Conservation (phyloP, 1,140 invertebrate species). For the Bombus waltoni region DNA sequence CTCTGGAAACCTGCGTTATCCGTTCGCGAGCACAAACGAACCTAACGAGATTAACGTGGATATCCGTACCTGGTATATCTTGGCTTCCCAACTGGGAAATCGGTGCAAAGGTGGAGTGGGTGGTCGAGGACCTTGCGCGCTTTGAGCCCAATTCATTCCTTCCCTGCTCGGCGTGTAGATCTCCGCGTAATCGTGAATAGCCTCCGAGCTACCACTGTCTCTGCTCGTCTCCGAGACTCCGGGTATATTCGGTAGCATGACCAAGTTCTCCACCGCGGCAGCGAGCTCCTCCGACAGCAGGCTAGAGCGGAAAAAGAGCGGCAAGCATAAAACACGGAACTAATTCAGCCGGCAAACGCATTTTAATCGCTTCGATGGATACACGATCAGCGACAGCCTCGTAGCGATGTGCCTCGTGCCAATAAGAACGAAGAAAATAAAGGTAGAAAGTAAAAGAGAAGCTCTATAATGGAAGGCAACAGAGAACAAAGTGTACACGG, state of each 20-base stretch:
- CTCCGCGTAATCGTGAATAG: slow-evolving; percentile 95
- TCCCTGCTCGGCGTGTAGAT: slow-evolving; percentile 96
- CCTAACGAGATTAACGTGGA: no score
- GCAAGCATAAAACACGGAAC: slow-evolving; percentile 63
- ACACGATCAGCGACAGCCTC: background rate
- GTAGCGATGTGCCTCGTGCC: background rate
- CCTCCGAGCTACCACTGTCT: slow-evolving; percentile 83
- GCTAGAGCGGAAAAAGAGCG: slow-evolving; percentile 64
- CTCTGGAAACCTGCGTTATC: no score
- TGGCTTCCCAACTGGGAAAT: slow-evolving; percentile 96
- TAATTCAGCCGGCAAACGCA: slow-evolving; percentile 20
- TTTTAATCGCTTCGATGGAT: background rate
- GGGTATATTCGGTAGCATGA: slow-evolving; percentile 78
- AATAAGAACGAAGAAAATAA: background rate
- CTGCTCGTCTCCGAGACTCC: slow-evolving; percentile 74
- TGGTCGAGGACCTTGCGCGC: slow-evolving; percentile 83
- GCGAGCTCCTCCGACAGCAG: slow-evolving; percentile 80
- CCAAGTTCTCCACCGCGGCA: slow-evolving; percentile 80
- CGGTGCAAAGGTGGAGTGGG: slow-evolving; percentile 95
- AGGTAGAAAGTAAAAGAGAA: background rate
- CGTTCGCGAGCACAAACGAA: background rate
- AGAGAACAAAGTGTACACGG: slow-evolving; percentile 4
- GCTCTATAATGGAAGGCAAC: background rate
- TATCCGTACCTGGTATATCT: slow-evolving; percentile 91
- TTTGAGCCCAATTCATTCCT: slow-evolving; percentile 77